Evolutionary conservation across 2,888 invertebrate genomes (phyloP).

Genomic region (Autographa gamma): DNA sequence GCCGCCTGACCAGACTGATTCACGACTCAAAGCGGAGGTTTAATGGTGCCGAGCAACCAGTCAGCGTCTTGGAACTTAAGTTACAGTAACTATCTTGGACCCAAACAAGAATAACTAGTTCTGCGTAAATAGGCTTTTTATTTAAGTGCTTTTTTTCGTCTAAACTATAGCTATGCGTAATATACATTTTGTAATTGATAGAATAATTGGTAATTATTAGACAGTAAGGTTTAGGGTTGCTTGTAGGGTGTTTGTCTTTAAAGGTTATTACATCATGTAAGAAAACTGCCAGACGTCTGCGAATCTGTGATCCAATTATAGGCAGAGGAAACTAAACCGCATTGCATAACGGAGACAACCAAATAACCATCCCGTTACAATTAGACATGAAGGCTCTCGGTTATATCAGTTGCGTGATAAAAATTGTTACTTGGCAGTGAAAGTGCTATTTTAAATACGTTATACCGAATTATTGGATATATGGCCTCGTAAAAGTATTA

Average conservation of each 20-base stretch:
- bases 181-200: too few species aligned
- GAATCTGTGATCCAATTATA: constrained; percentile 47
- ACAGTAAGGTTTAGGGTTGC: constrained; percentile 18
- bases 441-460: constrained; percentile 18
- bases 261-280: constrained; percentile 33
- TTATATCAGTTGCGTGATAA: constrained; percentile 31
- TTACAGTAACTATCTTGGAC: constrained; percentile 13
- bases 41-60: constrained; percentile 31
- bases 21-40: constrained; percentile 44
- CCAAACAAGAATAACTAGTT: constrained; percentile 21
- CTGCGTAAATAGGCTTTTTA: background rate
- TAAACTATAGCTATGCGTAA: too few species aligned
- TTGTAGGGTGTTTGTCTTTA: constrained; percentile 25
- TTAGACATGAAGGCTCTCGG: constrained; percentile 18
- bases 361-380: constrained; percentile 24
- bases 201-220: too few species aligned
- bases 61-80: constrained; percentile 33
- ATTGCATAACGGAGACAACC: constrained; percentile 42
- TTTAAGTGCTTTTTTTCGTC: background rate
- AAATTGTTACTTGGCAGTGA: constrained; percentile 21
- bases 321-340: constrained; percentile 46
- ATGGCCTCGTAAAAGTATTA: constrained; percentile 12
- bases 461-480: constrained; percentile 20
- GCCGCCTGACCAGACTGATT: constrained; percentile 48
- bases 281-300: constrained; percentile 36